Evolutionary conservation across 2,113 vertebrate genomes (phyloP).

Genomic region (Steatornis caripensis): DNA sequence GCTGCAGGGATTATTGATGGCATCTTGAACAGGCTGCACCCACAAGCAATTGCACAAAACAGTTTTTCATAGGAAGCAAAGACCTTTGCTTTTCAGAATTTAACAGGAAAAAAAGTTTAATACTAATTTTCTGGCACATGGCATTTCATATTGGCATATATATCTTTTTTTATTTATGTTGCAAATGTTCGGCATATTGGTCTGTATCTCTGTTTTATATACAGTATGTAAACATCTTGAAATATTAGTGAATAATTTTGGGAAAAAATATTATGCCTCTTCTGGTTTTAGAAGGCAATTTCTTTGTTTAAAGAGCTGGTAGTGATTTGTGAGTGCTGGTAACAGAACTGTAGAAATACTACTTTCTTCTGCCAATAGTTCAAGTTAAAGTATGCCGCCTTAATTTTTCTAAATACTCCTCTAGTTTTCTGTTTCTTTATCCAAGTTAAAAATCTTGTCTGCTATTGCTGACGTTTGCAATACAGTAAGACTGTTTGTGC

Average conservation of each 20-base stretch:
- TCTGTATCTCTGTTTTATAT: background rate
- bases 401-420: background rate
- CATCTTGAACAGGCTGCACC: background rate
- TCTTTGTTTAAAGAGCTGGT: background rate
- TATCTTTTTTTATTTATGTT: background rate
- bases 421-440: background rate
- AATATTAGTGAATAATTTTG: background rate
- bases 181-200: background rate
- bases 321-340: background rate
- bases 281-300: background rate
- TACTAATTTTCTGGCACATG: conserved; percentile 10
- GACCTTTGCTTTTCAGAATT: background rate
- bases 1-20: background rate
- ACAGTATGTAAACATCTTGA: background rate
- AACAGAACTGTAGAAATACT: background rate
- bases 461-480: background rate
- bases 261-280: background rate
- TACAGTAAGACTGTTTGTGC: background rate
- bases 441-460: background rate
- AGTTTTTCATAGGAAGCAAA: background rate
- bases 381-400: background rate
- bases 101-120: background rate
- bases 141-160: background rate
- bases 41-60: background rate
- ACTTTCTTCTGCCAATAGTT: background rate